A percentile compares a stretch with the other conserved stretches of the same genome.
Evolutionary conservation across 2,797 vertebrate genomes (phyloP).

Genomic region (Leptodactylus fallax): DNA sequence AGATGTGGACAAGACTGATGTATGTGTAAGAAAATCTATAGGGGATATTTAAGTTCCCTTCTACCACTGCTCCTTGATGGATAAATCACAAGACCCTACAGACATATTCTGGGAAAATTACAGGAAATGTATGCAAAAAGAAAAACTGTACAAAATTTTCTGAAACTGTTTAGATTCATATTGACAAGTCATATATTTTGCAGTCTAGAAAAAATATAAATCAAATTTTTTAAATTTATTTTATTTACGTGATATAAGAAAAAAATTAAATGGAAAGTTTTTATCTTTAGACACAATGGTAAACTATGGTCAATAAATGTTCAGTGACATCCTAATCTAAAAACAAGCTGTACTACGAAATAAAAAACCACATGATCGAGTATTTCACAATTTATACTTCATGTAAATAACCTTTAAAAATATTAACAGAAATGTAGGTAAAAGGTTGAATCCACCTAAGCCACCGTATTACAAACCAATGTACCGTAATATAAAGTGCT

Average conservation of each 20-base stretch:
- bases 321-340: background rate
- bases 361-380: background rate
- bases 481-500: too few species aligned
- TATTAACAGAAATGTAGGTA: background rate
- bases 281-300: background rate
- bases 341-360: background rate
- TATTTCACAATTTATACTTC: background rate
- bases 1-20: constrained; percentile 29
- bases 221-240: background rate
- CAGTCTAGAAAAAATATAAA: background rate
- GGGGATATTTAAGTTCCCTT: constrained; percentile 18
- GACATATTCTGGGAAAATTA: constrained; percentile 41
- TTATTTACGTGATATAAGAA: background rate
- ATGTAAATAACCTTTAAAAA: background rate
- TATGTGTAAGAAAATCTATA: constrained; percentile 62
- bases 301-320: background rate
- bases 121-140: constrained; percentile 20
- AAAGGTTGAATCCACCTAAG: background rate
- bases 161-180: background rate
- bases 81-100: constrained; percentile 8
- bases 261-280: background rate
- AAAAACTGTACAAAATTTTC: background rate
- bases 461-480: background rate
- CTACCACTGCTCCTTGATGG: background rate
- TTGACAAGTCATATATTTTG: background rate